Evolutionary conservation across 2,888 invertebrate genomes (phyloP), one percentile per base, ranked within the genome.

Genomic region (Bombylius discolor): DNA sequence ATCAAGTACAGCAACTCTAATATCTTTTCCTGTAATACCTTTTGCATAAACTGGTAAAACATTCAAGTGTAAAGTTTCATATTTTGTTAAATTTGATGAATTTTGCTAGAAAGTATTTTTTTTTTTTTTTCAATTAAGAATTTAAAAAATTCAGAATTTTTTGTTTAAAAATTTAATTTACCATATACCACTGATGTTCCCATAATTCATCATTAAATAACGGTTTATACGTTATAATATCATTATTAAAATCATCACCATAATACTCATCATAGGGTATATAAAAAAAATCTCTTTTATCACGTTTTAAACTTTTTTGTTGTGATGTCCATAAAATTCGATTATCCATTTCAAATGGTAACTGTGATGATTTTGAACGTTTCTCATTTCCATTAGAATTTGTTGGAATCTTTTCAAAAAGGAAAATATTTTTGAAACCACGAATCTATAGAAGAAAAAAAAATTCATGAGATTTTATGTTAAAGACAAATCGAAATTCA

Each of bases 131-230:
- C 23, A 23, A 23, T 23, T 23, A 23, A 3, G 23, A 23, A 23
- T 23, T 23, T 23, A 23, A 23, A 23, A 23, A 23, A 23, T 23
- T 23, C 23, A 23, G 23, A 3, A 23, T 23, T n/a, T n/a, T n/a
- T n/a, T n/a, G n/a, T n/a, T 23, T 23, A 23, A n/a, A 51, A 47
- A 50, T 13, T 48, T 42, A 23, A 34, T 57, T 60, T 47, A 63
- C 63, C 63, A 64, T 60, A 47, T 95, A 95, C 94, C 95, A 95
- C 76, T 94, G 86, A 61, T 88, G 82, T 46, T 78, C 74, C 92
- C 93, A 95, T 1, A 90, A 75, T 63, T 89, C 89, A 64, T 93
- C 92, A 66, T 90, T 90, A 67, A 92, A 93, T 33, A 74, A 23
- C 5, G 53, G 59, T 81, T 82, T n/a, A 36, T 36, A 7, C 4